phyloP scores from a whole-genome alignment of 1,140 invertebrate species.

The Anastrepha obliqua region DNA sequence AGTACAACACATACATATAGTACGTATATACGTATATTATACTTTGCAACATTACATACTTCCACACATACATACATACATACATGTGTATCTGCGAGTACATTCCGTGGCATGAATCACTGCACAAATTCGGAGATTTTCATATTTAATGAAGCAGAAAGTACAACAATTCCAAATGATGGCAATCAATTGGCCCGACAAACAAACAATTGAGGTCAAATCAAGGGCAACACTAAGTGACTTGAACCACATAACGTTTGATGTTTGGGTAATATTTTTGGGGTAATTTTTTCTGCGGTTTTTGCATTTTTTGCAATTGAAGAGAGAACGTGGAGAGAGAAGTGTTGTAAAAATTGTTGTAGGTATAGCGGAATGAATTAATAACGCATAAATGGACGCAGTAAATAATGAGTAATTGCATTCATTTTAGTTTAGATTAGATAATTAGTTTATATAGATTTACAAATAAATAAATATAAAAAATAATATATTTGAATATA shows the following conservation, averaged over 20 bases:
- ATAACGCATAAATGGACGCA: too few relatives aligned
- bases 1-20: background rate
- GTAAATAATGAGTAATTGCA: too few relatives aligned
- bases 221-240: slow-evolving; percentile 38
- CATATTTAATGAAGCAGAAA: slow-evolving; percentile 26
- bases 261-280: slow-evolving; percentile 21
- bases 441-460: too few relatives aligned
- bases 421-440: too few relatives aligned
- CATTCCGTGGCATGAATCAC: background rate
- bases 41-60: background rate
- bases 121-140: slow-evolving; percentile 43
- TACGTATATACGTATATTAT: background rate
- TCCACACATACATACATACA: background rate
- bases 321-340: background rate
- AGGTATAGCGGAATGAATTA: too few relatives aligned
- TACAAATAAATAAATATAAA: too few relatives aligned
- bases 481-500: too few relatives aligned
- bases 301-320: background rate
- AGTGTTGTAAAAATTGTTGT: too few relatives aligned
- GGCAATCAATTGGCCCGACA: slow-evolving; percentile 10
- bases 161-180: slow-evolving; percentile 9
- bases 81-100: background rate
- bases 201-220: slow-evolving; percentile 24
- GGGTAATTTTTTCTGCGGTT: background rate
- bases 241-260: background rate